Percentiles rank a stretch among this genome's conserved stretches.
Conservation (phyloP, 2,797 vertebrate genomes). For the Gymnopithys bicolor region DNA sequence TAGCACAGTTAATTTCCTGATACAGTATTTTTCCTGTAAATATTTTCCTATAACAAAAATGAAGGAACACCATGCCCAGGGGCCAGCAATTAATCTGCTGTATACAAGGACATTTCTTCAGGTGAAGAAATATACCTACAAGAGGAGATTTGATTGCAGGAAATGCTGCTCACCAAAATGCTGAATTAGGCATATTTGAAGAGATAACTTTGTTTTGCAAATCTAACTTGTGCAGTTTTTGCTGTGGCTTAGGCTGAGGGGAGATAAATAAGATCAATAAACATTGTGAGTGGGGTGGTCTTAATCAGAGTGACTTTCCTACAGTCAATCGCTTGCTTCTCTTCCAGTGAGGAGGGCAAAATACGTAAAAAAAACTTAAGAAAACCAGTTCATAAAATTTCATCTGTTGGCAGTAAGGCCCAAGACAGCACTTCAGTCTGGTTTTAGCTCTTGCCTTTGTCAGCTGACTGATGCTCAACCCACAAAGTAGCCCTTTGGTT, state of each 20-base stretch:
- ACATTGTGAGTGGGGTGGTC: not conserved
- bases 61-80: not conserved
- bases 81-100: not conserved
- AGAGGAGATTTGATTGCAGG: not conserved
- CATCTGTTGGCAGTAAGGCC: not conserved
- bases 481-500: not conserved
- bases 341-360: not conserved
- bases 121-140: not conserved
- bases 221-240: not conserved
- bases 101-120: not conserved
- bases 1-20: not conserved
- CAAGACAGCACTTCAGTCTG: not conserved
- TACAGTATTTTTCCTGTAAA: not conserved
- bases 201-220: not conserved
- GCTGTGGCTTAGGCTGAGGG: not conserved
- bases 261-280: not conserved
- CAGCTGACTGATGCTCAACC: not conserved
- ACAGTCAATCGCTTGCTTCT: not conserved
- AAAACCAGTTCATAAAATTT: not conserved
- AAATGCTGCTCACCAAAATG: not conserved
- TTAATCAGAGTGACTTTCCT: not conserved
- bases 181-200: not conserved
- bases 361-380: accelerated
- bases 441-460: not conserved
- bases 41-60: not conserved